phyloP scores from a whole-genome alignment of 2,113 vertebrate genomes.

The Oplegnathus fasciatus region DNA sequence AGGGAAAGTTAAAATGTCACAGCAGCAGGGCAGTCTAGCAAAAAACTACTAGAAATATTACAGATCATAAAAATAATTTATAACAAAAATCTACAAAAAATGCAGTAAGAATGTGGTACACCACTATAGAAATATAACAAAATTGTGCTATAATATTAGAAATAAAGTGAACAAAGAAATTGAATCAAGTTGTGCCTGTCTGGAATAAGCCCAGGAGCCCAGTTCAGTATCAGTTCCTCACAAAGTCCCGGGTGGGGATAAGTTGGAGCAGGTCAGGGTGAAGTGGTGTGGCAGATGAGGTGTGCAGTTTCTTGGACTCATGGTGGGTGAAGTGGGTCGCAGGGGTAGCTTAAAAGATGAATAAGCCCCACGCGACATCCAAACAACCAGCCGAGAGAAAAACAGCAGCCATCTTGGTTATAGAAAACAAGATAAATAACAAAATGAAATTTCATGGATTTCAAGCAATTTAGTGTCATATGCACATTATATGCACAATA shows the following conservation, averaged over 20 bases:
- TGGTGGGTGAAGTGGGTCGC: background rate
- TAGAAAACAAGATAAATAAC: background rate
- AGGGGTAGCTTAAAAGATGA: background rate
- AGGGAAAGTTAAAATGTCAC: background rate
- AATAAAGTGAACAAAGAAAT: background rate
- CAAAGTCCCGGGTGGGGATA: conserved; percentile 1
- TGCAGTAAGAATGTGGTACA: background rate
- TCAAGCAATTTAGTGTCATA: background rate
- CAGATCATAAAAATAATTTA: background rate
- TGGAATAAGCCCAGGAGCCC: background rate
- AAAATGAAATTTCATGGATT: background rate
- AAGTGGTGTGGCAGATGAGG: background rate
- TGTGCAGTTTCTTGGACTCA: background rate
- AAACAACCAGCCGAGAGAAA: background rate
- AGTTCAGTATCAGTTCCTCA: conserved; percentile 11
- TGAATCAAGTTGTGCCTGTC: background rate
- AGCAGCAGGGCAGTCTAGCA: background rate
- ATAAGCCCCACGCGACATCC: background rate
- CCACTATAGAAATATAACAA: background rate
- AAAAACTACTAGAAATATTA: background rate
- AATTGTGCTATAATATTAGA: background rate
- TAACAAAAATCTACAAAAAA: background rate
- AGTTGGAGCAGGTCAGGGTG: background rate
- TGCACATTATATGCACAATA: background rate
- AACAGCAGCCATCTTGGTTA: background rate